These are phyloP conservation scores for Nilaparvata lugens DNA, from an alignment of 1,140 invertebrate species.

Conservation along the genomic window DNA sequence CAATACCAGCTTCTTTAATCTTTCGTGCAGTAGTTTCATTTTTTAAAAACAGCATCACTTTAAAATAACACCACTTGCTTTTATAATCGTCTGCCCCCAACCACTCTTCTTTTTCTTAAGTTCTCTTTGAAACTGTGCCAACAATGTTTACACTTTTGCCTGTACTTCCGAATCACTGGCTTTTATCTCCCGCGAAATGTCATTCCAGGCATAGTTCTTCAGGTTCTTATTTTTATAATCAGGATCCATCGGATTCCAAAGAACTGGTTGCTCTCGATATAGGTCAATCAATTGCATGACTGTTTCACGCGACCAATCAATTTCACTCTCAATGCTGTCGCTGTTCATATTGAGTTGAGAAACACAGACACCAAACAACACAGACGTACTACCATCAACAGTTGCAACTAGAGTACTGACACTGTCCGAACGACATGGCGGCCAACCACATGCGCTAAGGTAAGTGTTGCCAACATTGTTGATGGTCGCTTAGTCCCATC, in stretches of 20 bases:
- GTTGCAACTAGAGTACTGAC: too few relatives aligned
- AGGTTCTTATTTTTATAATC: slow-evolving; percentile 5
- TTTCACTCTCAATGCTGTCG: slow-evolving; percentile 3
- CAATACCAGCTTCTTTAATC: too few relatives aligned
- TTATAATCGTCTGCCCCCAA: too few relatives aligned
- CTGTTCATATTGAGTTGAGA: slow-evolving; percentile 4
- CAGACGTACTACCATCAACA: not conserved
- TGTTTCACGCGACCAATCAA: not conserved
- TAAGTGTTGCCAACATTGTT: too few relatives aligned
- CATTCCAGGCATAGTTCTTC: slow-evolving; percentile 5
- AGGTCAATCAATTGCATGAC: slow-evolving; percentile 3
- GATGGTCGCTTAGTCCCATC: too few relatives aligned
- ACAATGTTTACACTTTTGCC: not conserved
- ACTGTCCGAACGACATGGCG: too few relatives aligned
- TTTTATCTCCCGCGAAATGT: not conserved
- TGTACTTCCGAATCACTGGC: not conserved
- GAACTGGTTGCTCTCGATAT: slow-evolving; percentile 5
- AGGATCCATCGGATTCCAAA: slow-evolving; percentile 8
- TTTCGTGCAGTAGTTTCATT: too few relatives aligned
- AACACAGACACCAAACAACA: slow-evolving; percentile 26
- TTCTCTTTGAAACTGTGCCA: too few relatives aligned
- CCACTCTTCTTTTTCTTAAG: too few relatives aligned
- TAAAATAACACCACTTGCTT: too few relatives aligned
- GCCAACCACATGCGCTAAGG: too few relatives aligned
- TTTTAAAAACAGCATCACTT: too few relatives aligned